Evolutionary conservation across 2,113 vertebrate genomes (phyloP).

Genomic region (Engystomops pustulosus): DNA sequence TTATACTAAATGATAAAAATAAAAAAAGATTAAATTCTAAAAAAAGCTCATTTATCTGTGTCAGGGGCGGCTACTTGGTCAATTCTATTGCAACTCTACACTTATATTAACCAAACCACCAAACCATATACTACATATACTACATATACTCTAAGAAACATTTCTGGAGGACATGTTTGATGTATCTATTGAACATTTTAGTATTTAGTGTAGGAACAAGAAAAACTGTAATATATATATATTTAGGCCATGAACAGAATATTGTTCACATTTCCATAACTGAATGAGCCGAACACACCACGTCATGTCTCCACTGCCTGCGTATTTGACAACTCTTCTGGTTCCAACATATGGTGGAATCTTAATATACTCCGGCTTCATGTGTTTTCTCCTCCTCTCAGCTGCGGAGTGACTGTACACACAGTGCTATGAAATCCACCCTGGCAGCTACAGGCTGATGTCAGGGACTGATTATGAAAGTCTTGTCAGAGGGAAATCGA

Average conservation of each 20-base stretch:
- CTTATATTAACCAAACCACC: too few species aligned
- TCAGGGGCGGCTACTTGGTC: too few species aligned
- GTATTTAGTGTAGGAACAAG: too few species aligned
- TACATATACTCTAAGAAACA: too few species aligned
- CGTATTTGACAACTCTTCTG: neutral
- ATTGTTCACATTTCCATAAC: neutral
- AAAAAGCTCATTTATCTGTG: too few species aligned
- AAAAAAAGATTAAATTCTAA: too few species aligned
- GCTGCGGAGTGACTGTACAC: neutral
- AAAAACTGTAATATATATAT: neutral
- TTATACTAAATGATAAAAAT: too few species aligned
- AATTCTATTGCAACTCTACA: too few species aligned
- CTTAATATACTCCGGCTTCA: neutral
- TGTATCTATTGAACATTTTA: too few species aligned
- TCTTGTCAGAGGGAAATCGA: neutral
- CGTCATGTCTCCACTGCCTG: neutral
- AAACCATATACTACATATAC: too few species aligned
- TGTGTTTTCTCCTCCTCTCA: neutral
- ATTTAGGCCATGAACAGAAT: neutral
- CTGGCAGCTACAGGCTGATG: neutral
- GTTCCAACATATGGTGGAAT: neutral
- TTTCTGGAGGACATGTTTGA: too few species aligned
- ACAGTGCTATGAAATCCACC: neutral
- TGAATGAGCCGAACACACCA: neutral
- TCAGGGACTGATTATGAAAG: constrained; percentile 38